These are phyloP conservation scores for Bicyclus anynana DNA, from an alignment of 1,140 invertebrate genomes.

Conservation along the genomic window DNA sequence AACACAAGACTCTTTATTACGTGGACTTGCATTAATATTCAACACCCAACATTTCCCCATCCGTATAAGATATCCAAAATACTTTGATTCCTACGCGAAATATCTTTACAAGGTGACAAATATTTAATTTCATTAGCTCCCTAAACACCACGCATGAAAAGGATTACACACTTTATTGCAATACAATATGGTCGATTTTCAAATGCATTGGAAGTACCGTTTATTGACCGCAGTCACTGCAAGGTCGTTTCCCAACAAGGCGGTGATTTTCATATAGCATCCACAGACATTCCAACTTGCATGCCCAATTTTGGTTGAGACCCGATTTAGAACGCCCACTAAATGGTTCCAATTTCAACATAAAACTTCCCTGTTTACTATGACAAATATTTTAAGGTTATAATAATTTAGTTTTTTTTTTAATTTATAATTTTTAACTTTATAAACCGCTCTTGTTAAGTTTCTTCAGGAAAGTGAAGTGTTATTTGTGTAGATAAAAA, in stretches of 20 bases:
- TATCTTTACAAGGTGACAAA: conserved; percentile 10
- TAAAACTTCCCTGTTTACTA: no score
- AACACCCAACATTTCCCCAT: conserved; percentile 26
- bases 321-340: no score
- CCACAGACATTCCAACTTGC: background rate
- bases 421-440: no score
- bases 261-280: conserved; percentile 24
- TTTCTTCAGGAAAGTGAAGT: no score
- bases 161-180: conserved; percentile 13
- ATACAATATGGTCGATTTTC: conserved; percentile 23
- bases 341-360: no score
- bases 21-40: conserved; percentile 35
- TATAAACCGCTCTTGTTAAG: no score
- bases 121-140: conserved; percentile 1
- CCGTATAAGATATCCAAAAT: conserved; percentile 34
- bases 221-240: conserved; percentile 20
- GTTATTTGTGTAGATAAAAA: no score
- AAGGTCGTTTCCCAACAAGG: conserved; percentile 34
- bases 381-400: no score
- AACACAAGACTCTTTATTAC: conserved; percentile 14
- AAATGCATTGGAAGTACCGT: background rate
- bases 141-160: background rate
- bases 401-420: no score
- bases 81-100: conserved; percentile 30
- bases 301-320: background rate